Base-by-base conservation (phyloP, 2,797 vertebrate species). In the Limosa lapponica region DNA sequence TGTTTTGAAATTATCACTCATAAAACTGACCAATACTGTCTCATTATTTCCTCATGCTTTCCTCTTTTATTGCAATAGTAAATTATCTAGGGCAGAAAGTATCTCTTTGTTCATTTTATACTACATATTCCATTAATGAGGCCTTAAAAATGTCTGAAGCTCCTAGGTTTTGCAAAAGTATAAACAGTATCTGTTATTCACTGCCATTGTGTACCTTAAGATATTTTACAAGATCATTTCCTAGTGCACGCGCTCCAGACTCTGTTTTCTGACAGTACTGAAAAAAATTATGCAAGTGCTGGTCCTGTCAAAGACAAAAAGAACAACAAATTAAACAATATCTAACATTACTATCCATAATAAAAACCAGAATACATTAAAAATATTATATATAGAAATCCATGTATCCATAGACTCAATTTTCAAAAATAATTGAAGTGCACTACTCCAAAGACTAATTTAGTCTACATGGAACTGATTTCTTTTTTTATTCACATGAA, bases 241-340 rank as follows among this genome's bases (percentile, higher is more conserved):
- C 99, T 73, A 98, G 97, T 57, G 98, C 98, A 92, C 98, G 98
- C 75, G 98, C 98, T 90, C 98, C 98, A 8, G 97, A 98, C 89
- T 99, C 98, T 25, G 99, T 99, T 98, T 97, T 99, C 93, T 99
- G 99, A 97, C 99, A 99, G 97, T 99, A 99, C 82, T 99, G 98
- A 97, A 99, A 99, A 97, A 99, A 99, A 97, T 99, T 99, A 97
- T 99, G 99, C 95, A 99, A 98, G 94, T 99, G 99, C 92, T 99
- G 99, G 96, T 99, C 99, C 99, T 99, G 87, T 52, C 70, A 78
- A 71, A 72, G 77, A 73, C 48, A 65, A 87, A 94, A 94, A 72
- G 37, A 89, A 57, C 25, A 73, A 78, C 4, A 85, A 86, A 75
- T 91, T 48, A 82, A 89, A 65, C 4, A 37, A 46, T 32, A 81